Evolutionary conservation across 1,140 invertebrate genomes (phyloP).

Genomic region (Drosophila albomicans): DNA sequence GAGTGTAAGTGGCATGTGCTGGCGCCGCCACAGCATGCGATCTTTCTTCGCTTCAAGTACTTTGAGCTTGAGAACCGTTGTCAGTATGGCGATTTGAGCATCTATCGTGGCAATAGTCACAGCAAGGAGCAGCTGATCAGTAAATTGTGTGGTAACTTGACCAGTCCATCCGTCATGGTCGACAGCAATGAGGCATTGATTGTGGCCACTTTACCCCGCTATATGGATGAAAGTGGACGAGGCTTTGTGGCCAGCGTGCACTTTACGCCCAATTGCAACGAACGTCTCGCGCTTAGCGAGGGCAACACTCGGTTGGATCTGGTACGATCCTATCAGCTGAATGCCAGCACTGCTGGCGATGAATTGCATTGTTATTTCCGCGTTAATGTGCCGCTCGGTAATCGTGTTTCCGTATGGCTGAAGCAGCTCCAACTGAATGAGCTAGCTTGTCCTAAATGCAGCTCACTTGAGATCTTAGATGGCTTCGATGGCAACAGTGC

Average conservation of each 20-base stretch:
- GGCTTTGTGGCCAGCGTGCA: slow-evolving; percentile 87
- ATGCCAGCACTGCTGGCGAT: slow-evolving; percentile 74
- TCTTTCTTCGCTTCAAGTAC: slow-evolving; percentile 88
- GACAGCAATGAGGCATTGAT: slow-evolving; percentile 87
- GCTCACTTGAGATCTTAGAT: slow-evolving; percentile 90
- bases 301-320: slow-evolving; percentile 54
- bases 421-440: slow-evolving; percentile 86
- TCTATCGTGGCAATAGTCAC: slow-evolving; percentile 87
- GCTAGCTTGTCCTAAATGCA: slow-evolving; percentile 84
- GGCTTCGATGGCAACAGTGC: slow-evolving; percentile 87
- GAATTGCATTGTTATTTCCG: slow-evolving; percentile 85
- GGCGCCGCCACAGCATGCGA: slow-evolving; percentile 89
- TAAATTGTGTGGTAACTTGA: slow-evolving; percentile 88
- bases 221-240: slow-evolving; percentile 39
- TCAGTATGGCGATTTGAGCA: slow-evolving; percentile 86
- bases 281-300: slow-evolving; percentile 57
- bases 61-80: slow-evolving; percentile 86
- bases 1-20: slow-evolving; percentile 92
- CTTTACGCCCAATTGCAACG: slow-evolving; percentile 88
- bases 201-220: slow-evolving; percentile 83
- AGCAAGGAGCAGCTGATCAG: slow-evolving; percentile 85
- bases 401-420: slow-evolving; percentile 86
- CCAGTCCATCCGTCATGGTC: slow-evolving; percentile 86
- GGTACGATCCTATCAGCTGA: slow-evolving; percentile 54
- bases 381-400: slow-evolving; percentile 80